Evolutionary conservation across 2,797 vertebrate genomes (phyloP), one percentile per base, ranked within the genome.

Genomic region (Scarus forsteni): DNA sequence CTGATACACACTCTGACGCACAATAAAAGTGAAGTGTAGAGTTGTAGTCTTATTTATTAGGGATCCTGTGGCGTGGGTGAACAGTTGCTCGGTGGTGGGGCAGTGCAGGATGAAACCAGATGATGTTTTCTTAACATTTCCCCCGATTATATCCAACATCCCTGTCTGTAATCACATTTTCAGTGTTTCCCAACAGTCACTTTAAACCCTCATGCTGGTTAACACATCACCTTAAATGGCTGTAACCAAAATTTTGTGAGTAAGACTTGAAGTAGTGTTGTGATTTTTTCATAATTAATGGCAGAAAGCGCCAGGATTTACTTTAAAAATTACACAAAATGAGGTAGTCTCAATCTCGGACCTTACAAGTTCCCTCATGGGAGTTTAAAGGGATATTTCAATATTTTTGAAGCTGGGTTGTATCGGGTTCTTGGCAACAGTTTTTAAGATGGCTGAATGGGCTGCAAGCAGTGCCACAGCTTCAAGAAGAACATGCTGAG

Each of bases 91-190:
- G 80, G 85, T 82, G 70, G 77, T 72, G 66, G 82, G 60, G 76
- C 62, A 67, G 58, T 40, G 1, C 14, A 0, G 44, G 68, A 52
- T 74, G 75, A 74, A 76, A 70, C 60, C 78, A 81, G 70, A 80
- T 80, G 61, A 85, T 79, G 67, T 90, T 89, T 90, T 84, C 77
- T 77, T 82, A 80, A 91, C 84, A 80, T 91, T 85, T 82, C 50
- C 80, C 79, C 85, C 50, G 78, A 82, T 90, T 88, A 49, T 71
- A 36, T 77, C 63, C 48, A 75, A 59, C 64, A 58, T 67, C 64
- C 65, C 61, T 60, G 51, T 69, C 53, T 69, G 81, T 67, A 79
- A 88, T 85, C 78, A 79, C 65, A 81, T 82, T 83, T 89, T 75
- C 75, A 79, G 75, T 75, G 86, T 83, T 56, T 80, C 59, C 63